Conservation (phyloP, 2,113 vertebrate genomes). For the Vombatus ursinus region DNA sequence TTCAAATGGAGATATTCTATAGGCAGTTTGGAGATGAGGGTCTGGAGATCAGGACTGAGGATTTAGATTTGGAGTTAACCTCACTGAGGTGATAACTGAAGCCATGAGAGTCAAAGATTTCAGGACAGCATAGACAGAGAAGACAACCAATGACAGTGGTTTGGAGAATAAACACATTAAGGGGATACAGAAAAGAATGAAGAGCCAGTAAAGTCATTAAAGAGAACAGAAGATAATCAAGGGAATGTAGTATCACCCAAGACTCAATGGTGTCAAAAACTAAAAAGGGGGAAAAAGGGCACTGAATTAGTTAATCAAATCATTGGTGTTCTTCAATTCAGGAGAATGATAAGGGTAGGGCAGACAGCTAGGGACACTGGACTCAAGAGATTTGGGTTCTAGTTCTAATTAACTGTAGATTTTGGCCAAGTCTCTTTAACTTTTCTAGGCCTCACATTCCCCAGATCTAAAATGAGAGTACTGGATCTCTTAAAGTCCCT, state of each 20-base stretch:
- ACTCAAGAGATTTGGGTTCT: not conserved
- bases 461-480: not conserved
- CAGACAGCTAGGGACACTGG: not conserved
- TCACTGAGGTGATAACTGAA: not conserved
- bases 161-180: not conserved
- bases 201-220: not conserved
- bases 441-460: not conserved
- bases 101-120: not conserved
- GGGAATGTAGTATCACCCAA: not conserved
- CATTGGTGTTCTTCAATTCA: not conserved
- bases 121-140: not conserved
- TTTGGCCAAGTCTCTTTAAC: not conserved
- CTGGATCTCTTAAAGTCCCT: not conserved
- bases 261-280: not conserved
- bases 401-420: not conserved
- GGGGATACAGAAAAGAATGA: not conserved
- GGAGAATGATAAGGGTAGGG: not conserved
- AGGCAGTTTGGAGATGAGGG: not conserved
- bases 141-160: not conserved
- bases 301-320: not conserved
- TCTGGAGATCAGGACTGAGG: not conserved
- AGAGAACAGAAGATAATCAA: not conserved
- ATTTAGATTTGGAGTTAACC: not conserved
- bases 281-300: not conserved
- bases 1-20: not conserved